phyloP scores from a whole-genome alignment of 1,140 invertebrate genomes.

The Hyles vespertilio region DNA sequence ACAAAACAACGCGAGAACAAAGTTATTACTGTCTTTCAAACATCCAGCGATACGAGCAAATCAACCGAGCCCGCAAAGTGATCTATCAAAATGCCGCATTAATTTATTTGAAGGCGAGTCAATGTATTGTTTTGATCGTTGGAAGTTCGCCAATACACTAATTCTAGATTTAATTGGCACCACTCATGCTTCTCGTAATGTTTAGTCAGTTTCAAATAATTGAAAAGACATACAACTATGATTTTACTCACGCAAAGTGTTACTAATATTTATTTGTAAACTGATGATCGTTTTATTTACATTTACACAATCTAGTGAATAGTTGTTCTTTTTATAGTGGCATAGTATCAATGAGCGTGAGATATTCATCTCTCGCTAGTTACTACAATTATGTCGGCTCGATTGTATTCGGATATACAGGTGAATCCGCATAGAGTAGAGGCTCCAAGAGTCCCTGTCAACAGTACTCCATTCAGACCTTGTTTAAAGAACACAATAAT shows the following conservation, averaged over 20 bases:
- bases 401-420: too few relatives aligned
- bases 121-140: conserved; percentile 21
- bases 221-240: not conserved
- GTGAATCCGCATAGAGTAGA: too few relatives aligned
- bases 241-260: not conserved
- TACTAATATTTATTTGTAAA: not conserved
- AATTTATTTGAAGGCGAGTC: conserved; percentile 29
- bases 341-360: too few relatives aligned
- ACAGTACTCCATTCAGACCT: too few relatives aligned
- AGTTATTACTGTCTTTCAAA: not conserved
- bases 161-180: conserved; percentile 6
- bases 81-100: conserved; percentile 47
- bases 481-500: too few relatives aligned
- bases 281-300: not conserved
- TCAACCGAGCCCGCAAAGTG: conserved; percentile 18
- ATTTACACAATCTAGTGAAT: too few relatives aligned
- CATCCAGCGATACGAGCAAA: not conserved
- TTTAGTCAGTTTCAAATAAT: not conserved
- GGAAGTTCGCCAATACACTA: conserved; percentile 24
- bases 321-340: too few relatives aligned
- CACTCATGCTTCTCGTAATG: not conserved
- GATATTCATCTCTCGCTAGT: too few relatives aligned
- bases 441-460: too few relatives aligned
- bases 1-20: too few relatives aligned
- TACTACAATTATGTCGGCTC: too few relatives aligned